A percentile compares a stretch with the other conserved stretches of the same genome.
These are phyloP conservation scores for Epizoanthus stellaris DNA, from an alignment of 92 coral and sea anemone genomes.

Conservation along the genomic window DNA sequence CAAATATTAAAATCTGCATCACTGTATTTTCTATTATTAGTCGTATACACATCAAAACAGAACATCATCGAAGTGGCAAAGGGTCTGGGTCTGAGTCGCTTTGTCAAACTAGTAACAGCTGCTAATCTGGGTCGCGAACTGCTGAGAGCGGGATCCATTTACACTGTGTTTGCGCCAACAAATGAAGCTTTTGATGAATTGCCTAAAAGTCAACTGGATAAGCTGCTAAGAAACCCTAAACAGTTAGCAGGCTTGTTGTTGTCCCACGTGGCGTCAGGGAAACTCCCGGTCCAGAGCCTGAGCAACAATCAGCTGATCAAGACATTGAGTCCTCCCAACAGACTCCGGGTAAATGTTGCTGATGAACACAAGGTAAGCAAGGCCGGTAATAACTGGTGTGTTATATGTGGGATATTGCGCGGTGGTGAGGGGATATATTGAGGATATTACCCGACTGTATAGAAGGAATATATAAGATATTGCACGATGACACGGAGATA, in stretches of 20 bases:
- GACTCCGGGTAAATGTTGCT: slow-evolving; percentile 65
- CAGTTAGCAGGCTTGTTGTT: slow-evolving; percentile 62
- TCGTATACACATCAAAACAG: slow-evolving; percentile 65
- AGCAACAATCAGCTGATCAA: slow-evolving; percentile 58
- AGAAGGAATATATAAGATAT: no score
- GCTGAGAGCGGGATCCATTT: slow-evolving; percentile 43
- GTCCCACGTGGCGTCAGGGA: slow-evolving; percentile 70
- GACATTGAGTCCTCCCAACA: slow-evolving; percentile 60
- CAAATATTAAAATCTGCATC: no score
- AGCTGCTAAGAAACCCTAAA: slow-evolving; percentile 45
- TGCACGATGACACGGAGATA: no score
- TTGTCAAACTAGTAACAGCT: slow-evolving; percentile 58
- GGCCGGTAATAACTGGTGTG: no score
- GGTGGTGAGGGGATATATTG: not conserved
- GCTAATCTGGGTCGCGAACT: slow-evolving; percentile 68
- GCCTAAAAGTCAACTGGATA: slow-evolving; percentile 53
- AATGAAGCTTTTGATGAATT: slow-evolving; percentile 74
- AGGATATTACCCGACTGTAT: no score
- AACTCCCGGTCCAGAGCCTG: slow-evolving; percentile 67
- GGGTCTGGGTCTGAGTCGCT: slow-evolving; percentile 63
- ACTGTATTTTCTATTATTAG: slow-evolving; percentile 48
- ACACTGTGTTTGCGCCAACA: slow-evolving; percentile 79
- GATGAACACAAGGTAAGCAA: slow-evolving; percentile 58
- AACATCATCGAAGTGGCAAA: slow-evolving; percentile 79
- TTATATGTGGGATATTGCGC: no score